A percentile compares a stretch with the other conserved stretches of the same genome.
Evolutionary conservation across 2,888 invertebrate species (phyloP).

Genomic region (Horisme vitalbata): DNA sequence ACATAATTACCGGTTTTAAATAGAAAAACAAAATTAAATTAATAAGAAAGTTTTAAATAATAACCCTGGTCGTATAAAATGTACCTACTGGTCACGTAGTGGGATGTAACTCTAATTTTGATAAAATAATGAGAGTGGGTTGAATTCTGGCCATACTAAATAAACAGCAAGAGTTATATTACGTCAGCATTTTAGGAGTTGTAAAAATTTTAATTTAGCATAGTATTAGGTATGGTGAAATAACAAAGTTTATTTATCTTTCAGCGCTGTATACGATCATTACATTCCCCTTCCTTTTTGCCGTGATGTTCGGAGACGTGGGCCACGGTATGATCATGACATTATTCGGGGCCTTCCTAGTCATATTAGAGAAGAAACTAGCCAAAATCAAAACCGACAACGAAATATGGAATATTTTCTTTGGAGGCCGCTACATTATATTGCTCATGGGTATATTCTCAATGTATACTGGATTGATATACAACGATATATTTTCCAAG

Average conservation of each 20-base stretch:
- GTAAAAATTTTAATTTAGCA: too few relatives aligned
- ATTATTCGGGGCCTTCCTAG: conserved; percentile 84
- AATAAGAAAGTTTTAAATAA: too few relatives aligned
- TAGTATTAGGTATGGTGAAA: too few relatives aligned
- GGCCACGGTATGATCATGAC: conserved; percentile 89
- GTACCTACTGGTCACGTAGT: too few relatives aligned
- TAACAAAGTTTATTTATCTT: conserved; percentile 39
- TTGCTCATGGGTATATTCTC: conserved; percentile 89
- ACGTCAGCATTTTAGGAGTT: too few relatives aligned
- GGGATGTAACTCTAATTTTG: too few relatives aligned
- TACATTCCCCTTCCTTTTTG: conserved; percentile 90
- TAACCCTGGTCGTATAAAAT: too few relatives aligned
- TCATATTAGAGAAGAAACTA: conserved; percentile 84
- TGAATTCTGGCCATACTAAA: too few relatives aligned
- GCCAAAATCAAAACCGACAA: conserved; percentile 74
- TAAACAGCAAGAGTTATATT: too few relatives aligned
- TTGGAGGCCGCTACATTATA: conserved; percentile 88
- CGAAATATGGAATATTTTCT: conserved; percentile 89
- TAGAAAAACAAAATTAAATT: too few relatives aligned
- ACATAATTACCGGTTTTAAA: too few relatives aligned
- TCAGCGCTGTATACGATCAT: conserved; percentile 88
- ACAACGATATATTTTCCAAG: conserved; percentile 89
- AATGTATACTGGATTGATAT: conserved; percentile 88
- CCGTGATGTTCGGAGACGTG: conserved; percentile 90
- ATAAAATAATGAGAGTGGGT: too few relatives aligned